phyloP scores from a whole-genome alignment of 2,797 vertebrate genomes.

The Phrynocephalus vlangalii region DNA sequence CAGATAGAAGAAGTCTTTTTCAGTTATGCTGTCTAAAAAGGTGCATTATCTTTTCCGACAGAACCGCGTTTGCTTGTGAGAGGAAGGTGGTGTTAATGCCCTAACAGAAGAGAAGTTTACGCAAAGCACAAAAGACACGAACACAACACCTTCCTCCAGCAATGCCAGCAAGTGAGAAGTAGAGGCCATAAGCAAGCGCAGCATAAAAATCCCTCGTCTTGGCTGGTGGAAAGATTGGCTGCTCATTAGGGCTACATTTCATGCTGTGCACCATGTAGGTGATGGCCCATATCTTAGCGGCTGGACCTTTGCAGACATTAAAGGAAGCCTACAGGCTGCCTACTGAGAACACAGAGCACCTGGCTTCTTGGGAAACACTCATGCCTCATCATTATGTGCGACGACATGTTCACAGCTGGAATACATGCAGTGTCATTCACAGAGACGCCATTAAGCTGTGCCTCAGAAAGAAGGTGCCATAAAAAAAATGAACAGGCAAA shows the following conservation, averaged over 20 bases:
- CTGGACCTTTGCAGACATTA: constrained; percentile 71
- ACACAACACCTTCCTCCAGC: constrained; percentile 73
- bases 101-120: constrained; percentile 73
- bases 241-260: constrained; percentile 66
- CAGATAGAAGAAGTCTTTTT: background rate
- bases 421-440: constrained; percentile 61
- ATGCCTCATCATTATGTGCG: constrained; percentile 60
- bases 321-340: constrained; percentile 64
- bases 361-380: constrained; percentile 62
- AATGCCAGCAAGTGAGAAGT: constrained; percentile 69
- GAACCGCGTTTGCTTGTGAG: constrained; percentile 65
- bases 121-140: constrained; percentile 69
- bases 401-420: constrained; percentile 60
- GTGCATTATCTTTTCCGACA: constrained; percentile 24
- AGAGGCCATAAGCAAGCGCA: constrained; percentile 73
- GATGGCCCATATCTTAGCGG: constrained; percentile 65
- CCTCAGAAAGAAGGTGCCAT: constrained; percentile 57
- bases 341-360: constrained; percentile 57
- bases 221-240: constrained; percentile 64
- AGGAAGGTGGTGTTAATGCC: constrained; percentile 66
- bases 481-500: constrained; percentile 9
- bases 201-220: constrained; percentile 69
- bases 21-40: background rate
- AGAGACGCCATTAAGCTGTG: constrained; percentile 53
- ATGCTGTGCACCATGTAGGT: constrained; percentile 71